Base-by-base conservation (phyloP, 2,797 vertebrate genomes). In the Coreius guichenoti region DNA sequence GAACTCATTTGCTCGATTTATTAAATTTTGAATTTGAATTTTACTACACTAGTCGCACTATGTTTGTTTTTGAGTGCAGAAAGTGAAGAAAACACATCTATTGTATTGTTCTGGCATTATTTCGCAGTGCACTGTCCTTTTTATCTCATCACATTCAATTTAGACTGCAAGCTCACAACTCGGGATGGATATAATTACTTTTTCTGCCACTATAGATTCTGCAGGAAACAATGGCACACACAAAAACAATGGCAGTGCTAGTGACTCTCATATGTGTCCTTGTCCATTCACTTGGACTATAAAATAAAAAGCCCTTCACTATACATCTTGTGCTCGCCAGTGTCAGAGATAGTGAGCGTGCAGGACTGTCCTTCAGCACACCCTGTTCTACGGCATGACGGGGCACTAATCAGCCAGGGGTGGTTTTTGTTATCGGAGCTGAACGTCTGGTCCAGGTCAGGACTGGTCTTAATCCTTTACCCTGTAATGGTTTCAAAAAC, bases 391-490 rank as follows among this genome's bases (percentile, higher is more conserved):
- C 4, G 23, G 51, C 75, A 80, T 80, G 84, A 80, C 33, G 4
- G 45, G 58, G 68, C 76, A 85, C 77, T 85, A 73, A 85, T 80
- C 84, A 74, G 58, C 17, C 45, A 80, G 56, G 49, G 75, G 83
- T 47, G 67, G 19, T 8, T 65, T 84, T 79, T 84, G 74, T 79
- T 79, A 85, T 85, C 83, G 31, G 65, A 36, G 76, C 67, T 79
- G 31, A 85, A 80, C 45, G 56, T 85, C 84, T 85, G 84, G 68
- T 61, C 43, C 54, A 49, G 77, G 67, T 80, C 12, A 58, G 39
- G 69, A 29, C 70, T 81, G 56, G 69, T 80, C 77, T 85, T 85
- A 85, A 85, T 85, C 69, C 68, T 67, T 73, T 31, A 73, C 69
- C 43, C 77, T 5, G 45, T 56, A 58, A 29, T 73, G 67, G 33